Conservation (phyloP, 92 coral and sea anemone species). For the Zoanthus sansibaricus region DNA sequence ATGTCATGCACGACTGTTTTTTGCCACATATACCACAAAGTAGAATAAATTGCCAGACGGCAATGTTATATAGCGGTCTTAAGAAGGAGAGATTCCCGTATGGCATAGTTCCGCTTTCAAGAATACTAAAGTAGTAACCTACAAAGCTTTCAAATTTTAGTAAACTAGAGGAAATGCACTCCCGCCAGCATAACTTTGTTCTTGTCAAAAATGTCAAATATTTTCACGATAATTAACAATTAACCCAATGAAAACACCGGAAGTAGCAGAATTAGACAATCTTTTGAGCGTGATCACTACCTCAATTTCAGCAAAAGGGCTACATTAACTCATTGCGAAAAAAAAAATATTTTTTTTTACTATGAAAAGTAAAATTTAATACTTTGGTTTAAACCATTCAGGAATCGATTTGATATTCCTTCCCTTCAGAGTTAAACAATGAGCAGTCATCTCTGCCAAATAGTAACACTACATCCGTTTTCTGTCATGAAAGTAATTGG, state of each 20-base stretch:
- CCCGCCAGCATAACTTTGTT: not conserved
- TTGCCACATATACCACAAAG: not conserved
- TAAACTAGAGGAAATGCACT: not conserved
- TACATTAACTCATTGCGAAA: not conserved
- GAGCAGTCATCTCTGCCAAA: not conserved
- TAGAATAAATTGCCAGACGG: slow-evolving; percentile 40
- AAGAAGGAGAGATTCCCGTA: slow-evolving; percentile 30
- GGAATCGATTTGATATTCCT: not conserved
- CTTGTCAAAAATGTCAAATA: not conserved
- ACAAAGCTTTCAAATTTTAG: not conserved
- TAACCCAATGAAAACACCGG: not conserved
- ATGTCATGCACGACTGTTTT: slow-evolving; percentile 18
- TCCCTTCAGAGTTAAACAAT: not conserved
- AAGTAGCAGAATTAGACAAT: slow-evolving; percentile 12
- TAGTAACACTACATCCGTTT: not conserved
- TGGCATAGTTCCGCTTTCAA: slow-evolving; percentile 1
- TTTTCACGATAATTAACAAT: not conserved
- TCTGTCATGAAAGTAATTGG: slow-evolving; percentile 5
- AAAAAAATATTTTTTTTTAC: too few relatives aligned
- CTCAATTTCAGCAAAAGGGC: not conserved
- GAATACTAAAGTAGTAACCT: not conserved
- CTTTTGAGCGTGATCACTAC: not conserved
- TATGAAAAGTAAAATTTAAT: not conserved
- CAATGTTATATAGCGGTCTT: slow-evolving; percentile 49
- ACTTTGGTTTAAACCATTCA: not conserved